These are phyloP conservation scores for Myrmophylax atrothorax DNA, from an alignment of 2,113 vertebrate genomes.

Conservation along the genomic window DNA sequence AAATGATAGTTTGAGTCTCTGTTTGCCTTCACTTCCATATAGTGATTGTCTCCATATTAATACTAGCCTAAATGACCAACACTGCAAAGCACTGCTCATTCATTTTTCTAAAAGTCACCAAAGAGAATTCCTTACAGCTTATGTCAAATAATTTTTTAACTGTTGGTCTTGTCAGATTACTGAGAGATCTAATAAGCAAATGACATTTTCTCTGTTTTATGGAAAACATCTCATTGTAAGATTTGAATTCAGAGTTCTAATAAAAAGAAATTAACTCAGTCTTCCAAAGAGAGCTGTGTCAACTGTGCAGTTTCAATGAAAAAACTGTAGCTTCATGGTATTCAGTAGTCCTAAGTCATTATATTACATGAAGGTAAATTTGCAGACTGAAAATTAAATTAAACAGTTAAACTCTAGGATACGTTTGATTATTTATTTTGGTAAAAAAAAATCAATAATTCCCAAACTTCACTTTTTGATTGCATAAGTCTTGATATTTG, in stretches of 20 bases:
- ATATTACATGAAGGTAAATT: not conserved
- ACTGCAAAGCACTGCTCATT: not conserved
- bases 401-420: not conserved
- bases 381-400: not conserved
- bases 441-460: not conserved
- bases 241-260: not conserved
- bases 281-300: fast-evolving
- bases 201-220: not conserved
- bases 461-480: not conserved
- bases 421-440: not conserved
- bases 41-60: not conserved
- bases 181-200: not conserved
- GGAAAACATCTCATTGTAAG: not conserved
- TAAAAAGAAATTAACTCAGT: not conserved
- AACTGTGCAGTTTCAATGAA: not conserved
- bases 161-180: not conserved
- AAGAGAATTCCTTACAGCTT: not conserved
- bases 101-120: not conserved
- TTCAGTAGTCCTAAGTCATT: not conserved
- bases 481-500: not conserved
- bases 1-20: not conserved
- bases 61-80: not conserved
- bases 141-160: not conserved
- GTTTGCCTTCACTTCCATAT: not conserved
- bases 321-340: not conserved